Conservation (phyloP, 2,797 vertebrate genomes). For the Squalus acanthias region DNA sequence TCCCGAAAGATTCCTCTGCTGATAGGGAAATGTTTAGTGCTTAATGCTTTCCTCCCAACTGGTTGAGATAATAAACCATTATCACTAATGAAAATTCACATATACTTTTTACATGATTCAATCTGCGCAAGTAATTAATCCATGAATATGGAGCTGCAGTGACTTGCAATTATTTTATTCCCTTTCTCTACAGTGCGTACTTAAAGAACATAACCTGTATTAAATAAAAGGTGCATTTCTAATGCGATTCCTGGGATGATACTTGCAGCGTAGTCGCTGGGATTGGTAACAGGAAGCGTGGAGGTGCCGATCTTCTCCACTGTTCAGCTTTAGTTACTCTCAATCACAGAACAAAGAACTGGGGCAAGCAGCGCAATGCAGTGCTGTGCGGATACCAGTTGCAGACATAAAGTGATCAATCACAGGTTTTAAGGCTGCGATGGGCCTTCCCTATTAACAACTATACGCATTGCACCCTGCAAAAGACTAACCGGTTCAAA, state of each 20-base stretch:
- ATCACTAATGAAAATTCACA: not conserved
- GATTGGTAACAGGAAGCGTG: not conserved
- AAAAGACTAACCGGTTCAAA: not conserved
- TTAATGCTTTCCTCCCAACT: not conserved
- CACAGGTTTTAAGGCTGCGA: not conserved
- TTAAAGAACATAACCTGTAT: not conserved
- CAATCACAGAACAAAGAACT: not conserved
- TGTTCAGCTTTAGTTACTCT: not conserved
- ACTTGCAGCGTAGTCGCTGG: not conserved
- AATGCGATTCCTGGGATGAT: not conserved
- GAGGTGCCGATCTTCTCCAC: not conserved
- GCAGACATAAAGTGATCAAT: not conserved
- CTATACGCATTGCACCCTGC: not conserved
- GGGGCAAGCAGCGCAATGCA: not conserved
- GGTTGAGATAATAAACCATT: slow-evolving; percentile 5
- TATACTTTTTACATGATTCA: not conserved
- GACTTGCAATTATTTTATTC: not conserved
- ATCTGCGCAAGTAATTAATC: not conserved
- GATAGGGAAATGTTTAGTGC: not conserved
- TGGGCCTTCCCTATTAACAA: not conserved
- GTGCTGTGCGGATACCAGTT: not conserved
- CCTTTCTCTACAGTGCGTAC: not conserved
- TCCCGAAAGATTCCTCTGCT: not conserved
- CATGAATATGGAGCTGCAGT: not conserved
- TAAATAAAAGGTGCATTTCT: not conserved